A percentile compares a stretch with the other conserved stretches of the same genome.
These are phyloP conservation scores for Lates calcarifer DNA, from an alignment of 2,113 vertebrate species.

Conservation along the genomic window DNA sequence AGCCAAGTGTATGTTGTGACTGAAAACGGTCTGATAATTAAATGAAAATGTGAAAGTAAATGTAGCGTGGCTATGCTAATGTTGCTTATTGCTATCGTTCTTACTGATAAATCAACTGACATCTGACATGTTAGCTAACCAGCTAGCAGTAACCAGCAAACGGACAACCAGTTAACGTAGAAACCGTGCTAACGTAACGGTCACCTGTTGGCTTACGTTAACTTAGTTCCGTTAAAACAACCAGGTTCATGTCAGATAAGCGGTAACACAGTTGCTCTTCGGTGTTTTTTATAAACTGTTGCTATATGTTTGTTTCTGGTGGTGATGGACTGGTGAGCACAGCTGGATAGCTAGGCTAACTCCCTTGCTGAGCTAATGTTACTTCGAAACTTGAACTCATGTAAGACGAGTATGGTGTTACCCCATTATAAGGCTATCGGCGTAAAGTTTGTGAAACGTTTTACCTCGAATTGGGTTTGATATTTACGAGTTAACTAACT, in stretches of 20 bases:
- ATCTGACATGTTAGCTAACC: conserved; percentile 47
- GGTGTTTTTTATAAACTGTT: not conserved
- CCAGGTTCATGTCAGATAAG: not conserved
- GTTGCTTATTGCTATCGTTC: not conserved
- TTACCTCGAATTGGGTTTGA: not conserved
- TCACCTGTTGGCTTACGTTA: conserved; percentile 14
- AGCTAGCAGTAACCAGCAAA: conserved; percentile 51
- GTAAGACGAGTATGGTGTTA: too few species aligned
- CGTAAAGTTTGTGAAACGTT: not conserved
- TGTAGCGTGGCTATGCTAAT: conserved; percentile 18
- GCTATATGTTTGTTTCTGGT: not conserved
- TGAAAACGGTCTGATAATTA: not conserved
- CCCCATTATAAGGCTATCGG: not conserved
- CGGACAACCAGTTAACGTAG: not conserved
- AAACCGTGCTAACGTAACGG: not conserved
- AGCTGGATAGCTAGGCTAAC: conserved; percentile 62
- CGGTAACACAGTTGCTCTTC: fast-evolving
- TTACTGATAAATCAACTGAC: conserved; percentile 13
- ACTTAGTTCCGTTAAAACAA: not conserved
- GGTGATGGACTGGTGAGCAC: conserved; percentile 54
- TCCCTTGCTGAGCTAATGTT: conserved; percentile 15
- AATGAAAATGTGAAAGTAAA: not conserved
- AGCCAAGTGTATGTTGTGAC: not conserved
- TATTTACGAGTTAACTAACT: not conserved
- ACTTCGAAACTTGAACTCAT: not conserved